phyloP scores from a whole-genome alignment of 2,888 invertebrate genomes.

The Tipula unca region DNA sequence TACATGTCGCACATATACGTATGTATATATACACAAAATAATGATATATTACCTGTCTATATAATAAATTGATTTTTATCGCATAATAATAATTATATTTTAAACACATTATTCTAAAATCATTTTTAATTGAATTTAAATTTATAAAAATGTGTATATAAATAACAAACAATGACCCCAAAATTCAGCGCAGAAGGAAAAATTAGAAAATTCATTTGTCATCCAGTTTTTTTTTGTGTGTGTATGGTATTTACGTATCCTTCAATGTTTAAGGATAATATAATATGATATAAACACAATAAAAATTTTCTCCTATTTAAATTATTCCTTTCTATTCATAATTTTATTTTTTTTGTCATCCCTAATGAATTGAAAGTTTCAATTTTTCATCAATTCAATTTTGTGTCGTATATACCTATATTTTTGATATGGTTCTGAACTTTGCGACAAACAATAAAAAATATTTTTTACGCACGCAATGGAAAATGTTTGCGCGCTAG shows the following conservation, averaged over 20 bases:
- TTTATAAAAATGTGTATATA: background rate
- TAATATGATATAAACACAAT: background rate
- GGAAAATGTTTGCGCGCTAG: background rate
- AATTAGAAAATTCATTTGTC: background rate
- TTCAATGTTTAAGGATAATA: background rate
- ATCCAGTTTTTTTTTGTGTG: background rate
- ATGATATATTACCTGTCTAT: conserved; percentile 14
- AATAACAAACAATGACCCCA: background rate
- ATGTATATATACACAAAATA: background rate
- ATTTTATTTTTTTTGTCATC: background rate
- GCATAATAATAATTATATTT: background rate
- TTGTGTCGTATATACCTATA: background rate
- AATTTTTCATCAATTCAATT: background rate
- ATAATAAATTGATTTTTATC: background rate
- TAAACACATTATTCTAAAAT: background rate
- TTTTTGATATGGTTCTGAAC: background rate
- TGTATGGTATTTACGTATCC: background rate
- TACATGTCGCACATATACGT: background rate
- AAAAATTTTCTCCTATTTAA: background rate
- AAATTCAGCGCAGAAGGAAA: background rate
- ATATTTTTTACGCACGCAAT: background rate
- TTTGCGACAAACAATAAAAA: background rate
- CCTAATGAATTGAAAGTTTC: background rate
- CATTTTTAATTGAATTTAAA: background rate
- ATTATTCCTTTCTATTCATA: background rate